Evolutionary conservation across 2,113 vertebrate species (phyloP), one percentile per base, ranked within the genome.

Genomic region (Taurulus bubalis): DNA sequence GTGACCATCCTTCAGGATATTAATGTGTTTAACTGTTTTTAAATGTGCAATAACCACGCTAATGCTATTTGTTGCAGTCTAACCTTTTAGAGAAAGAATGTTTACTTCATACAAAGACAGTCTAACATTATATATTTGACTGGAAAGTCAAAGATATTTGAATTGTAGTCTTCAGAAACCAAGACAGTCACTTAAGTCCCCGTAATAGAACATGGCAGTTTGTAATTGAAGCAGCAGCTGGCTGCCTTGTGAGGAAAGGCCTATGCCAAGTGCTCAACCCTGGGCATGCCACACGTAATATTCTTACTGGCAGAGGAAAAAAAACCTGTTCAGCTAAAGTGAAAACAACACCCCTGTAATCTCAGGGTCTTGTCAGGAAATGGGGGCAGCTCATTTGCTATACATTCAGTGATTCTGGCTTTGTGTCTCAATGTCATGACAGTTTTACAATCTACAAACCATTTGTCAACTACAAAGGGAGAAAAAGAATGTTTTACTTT

Each of bases 211-310:
- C 71, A 49, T 67, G 59, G 42, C 47, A 40, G 74, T 74, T 85
- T 83, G 80, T 83, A 83, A 85, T 81, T 85, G 74, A 75, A 85
- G 74, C 65, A 71, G 45, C 59, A 64, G 68, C 24, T 28, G 73
- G 73, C 71, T 65, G 51, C 63, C 51, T 80, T 47, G 24, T 65
- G 77, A 70, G 53, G 49, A 36, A 73, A 85, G 1, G 28, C 45
- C 16, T 67, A 56, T 80, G 85, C 88, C 79, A 86, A 76, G 77
- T 28, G 55, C 45, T 77, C 65, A 65, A 18, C 34, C 8, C n/a
- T 20, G 71, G 14, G 15, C 36, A 15, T 7, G 60, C 34, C 55
- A 18, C 80, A 74, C 24, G 3, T 49, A 47, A 74, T 58, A 59
- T 77, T 71, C 62, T 18, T 36, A 34, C 64, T 74, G 4, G 6